A percentile compares a stretch with the other conserved stretches of the same genome.
phyloP scores from a whole-genome alignment of 2,797 vertebrate species.

The Sebastes wilsoni region DNA sequence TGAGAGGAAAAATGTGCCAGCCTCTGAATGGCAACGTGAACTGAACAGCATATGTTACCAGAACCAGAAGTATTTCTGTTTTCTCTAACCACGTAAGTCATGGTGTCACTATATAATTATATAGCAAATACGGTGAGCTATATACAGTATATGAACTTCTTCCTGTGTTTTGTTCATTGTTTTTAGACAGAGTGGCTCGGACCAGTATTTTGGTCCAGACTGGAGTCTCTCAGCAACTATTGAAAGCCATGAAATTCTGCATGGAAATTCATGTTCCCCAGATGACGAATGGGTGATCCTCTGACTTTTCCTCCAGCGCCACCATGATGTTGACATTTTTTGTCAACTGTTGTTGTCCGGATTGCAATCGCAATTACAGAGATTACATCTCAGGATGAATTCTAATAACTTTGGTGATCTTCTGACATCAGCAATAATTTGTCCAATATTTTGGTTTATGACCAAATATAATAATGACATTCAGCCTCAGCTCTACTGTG shows the following conservation, averaged over 20 bases:
- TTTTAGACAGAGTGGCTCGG: neutral
- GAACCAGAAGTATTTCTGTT: neutral
- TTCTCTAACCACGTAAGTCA: neutral
- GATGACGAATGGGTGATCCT: neutral
- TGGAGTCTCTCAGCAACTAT: neutral
- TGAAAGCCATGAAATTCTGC: neutral
- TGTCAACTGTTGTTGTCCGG: neutral
- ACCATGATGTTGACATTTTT: neutral
- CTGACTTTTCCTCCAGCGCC: neutral
- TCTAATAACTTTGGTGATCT: neutral
- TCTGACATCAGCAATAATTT: neutral
- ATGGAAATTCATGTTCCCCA: neutral
- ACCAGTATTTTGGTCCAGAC: neutral
- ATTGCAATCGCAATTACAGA: neutral
- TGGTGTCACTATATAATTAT: slow-evolving; percentile 19
- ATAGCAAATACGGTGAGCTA: slow-evolving; percentile 4
- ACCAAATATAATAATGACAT: neutral
- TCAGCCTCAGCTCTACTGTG: neutral
- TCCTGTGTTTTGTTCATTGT: neutral
- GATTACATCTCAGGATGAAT: neutral
- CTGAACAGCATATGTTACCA: neutral
- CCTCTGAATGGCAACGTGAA: neutral
- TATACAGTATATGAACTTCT: neutral
- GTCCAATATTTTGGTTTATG: neutral
- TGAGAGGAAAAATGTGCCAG: neutral